These are phyloP conservation scores for Chaetura pelagica DNA, from an alignment of 2,113 vertebrate genomes.

Conservation along the genomic window DNA sequence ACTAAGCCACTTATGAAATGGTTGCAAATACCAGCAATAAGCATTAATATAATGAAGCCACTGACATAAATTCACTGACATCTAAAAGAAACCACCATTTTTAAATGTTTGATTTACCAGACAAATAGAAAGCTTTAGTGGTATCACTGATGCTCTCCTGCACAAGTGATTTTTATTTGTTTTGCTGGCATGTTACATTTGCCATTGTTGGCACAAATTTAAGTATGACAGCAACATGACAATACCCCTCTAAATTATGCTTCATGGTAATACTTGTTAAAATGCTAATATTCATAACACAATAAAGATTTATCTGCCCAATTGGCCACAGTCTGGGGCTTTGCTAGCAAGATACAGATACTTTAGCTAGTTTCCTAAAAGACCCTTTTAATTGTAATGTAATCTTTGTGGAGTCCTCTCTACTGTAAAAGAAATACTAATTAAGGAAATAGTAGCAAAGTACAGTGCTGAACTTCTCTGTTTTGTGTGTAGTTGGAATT, in stretches of 20 bases:
- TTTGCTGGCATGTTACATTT: not conserved
- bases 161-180: not conserved
- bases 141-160: not conserved
- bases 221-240: not conserved
- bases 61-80: not conserved
- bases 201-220: not conserved
- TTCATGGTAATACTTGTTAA: not conserved
- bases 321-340: not conserved
- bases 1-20: not conserved
- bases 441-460: not conserved
- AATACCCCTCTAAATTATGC: not conserved
- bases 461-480: not conserved
- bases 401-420: not conserved
- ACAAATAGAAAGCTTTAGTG: not conserved
- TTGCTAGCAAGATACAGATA: not conserved
- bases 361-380: not conserved
- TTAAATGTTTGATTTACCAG: not conserved
- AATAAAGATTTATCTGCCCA: not conserved
- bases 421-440: not conserved
- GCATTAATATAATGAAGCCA: not conserved
- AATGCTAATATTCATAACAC: constrained; percentile 1
- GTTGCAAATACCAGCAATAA: not conserved
- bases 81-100: not conserved
- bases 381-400: not conserved
- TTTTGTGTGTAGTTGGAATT: not conserved